Percentiles rank a stretch among this genome's conserved stretches.
Conservation (phyloP, 2,113 vertebrate genomes). For the Thomomys bottae region DNA sequence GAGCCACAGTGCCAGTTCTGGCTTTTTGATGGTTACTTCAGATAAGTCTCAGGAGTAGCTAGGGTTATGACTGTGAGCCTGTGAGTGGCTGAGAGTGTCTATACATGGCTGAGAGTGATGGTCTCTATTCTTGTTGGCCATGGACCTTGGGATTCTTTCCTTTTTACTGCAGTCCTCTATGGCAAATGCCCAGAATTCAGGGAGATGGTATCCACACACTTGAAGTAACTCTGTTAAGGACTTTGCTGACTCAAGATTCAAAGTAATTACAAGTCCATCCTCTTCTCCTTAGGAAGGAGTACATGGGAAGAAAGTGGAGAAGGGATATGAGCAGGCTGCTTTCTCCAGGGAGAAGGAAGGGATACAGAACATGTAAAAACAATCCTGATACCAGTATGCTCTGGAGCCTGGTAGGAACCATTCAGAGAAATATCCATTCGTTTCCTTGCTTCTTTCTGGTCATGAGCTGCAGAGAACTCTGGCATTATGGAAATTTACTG, state of each 20-base stretch:
- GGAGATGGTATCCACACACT: not conserved
- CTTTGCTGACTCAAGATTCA: not conserved
- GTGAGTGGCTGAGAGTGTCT: too few species aligned
- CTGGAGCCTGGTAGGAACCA: not conserved
- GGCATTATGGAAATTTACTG: conserved; percentile 58
- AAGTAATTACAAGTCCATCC: conserved; percentile 50
- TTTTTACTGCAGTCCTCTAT: not conserved
- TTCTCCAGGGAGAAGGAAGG: not conserved
- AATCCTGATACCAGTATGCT: conserved; percentile 47
- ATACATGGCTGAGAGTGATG: too few species aligned
- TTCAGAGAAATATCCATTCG: conserved; percentile 34
- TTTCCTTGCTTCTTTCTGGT: conserved; percentile 10
- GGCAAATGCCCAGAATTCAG: not conserved
- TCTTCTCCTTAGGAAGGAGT: too few species aligned
- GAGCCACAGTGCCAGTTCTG: too few species aligned
- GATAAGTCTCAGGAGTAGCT: too few species aligned
- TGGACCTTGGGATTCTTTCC: not conserved
- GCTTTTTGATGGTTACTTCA: too few species aligned
- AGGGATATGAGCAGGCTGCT: conserved; percentile 60
- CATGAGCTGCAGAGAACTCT: not conserved
- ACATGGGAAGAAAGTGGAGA: conserved; percentile 14
- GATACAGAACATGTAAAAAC: conserved; percentile 43
- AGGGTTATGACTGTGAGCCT: too few species aligned
- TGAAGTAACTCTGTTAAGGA: conserved; percentile 23
- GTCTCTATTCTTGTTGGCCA: not conserved